phyloP scores from a whole-genome alignment of 1,140 invertebrate genomes.

The Eupristina koningsbergeri region DNA sequence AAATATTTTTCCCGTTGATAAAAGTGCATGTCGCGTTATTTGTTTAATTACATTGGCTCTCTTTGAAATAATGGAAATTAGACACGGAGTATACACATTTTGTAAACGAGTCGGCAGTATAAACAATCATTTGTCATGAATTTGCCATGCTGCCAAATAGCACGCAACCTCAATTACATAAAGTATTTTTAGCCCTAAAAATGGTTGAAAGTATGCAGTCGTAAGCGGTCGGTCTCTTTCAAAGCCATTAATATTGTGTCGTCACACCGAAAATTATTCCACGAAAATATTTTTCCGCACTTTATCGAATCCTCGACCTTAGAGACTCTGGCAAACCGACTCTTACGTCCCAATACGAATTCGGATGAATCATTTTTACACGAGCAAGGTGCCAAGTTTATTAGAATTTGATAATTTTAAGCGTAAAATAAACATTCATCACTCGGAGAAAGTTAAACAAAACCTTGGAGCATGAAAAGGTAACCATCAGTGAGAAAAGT shows the following conservation, averaged over 20 bases:
- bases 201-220: background rate
- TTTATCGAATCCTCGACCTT: background rate
- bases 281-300: too few relatives aligned
- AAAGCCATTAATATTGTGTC: background rate
- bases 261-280: background rate
- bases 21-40: background rate
- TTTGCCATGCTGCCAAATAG: background rate
- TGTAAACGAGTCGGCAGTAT: background rate
- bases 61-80: background rate
- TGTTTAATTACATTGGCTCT: background rate
- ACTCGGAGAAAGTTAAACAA: background rate
- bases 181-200: background rate
- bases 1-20: constrained; percentile 1
- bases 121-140: constrained; percentile 1
- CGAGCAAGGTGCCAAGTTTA: background rate
- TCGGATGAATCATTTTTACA: background rate
- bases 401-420: background rate
- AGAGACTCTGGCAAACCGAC: background rate
- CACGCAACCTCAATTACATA: background rate
- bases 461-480: background rate
- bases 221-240: background rate
- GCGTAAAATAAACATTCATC: background rate
- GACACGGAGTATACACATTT: background rate
- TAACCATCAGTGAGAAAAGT: background rate
- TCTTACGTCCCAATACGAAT: background rate